A percentile compares a stretch with the other conserved stretches of the same genome.
Evolutionary conservation across 2,113 vertebrate species (phyloP).

Genomic region (Gallinago jamesoni): DNA sequence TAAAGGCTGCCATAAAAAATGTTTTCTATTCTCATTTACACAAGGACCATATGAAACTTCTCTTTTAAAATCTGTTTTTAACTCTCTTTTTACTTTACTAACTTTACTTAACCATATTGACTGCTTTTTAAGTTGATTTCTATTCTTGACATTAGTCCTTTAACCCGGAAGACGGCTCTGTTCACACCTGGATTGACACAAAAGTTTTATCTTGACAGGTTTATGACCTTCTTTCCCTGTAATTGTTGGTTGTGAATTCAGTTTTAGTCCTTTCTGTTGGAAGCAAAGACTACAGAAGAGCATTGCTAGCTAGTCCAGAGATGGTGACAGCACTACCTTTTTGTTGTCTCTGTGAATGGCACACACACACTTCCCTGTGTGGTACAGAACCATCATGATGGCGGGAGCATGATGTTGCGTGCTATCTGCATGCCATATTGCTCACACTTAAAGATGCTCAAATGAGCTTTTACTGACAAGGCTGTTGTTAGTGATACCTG

Average conservation of each 20-base stretch:
- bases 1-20: not conserved
- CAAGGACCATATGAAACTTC: not conserved
- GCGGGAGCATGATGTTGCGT: accelerated
- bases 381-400: not conserved
- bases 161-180: not conserved
- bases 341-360: not conserved
- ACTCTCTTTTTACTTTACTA: not conserved
- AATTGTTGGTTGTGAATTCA: not conserved
- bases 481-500: not conserved
- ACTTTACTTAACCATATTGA: not conserved
- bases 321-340: not conserved
- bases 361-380: not conserved
- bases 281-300: not conserved
- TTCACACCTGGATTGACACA: not conserved
- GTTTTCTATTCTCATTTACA: not conserved
- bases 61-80: not conserved
- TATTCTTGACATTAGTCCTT: not conserved
- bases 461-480: not conserved
- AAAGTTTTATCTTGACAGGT: not conserved
- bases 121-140: not conserved
- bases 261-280: not conserved
- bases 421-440: not conserved
- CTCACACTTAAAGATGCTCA: not conserved
- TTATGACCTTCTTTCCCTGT: not conserved
- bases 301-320: not conserved